Base-by-base conservation (phyloP, 2,797 vertebrate genomes). In the Caiman crocodilus region DNA sequence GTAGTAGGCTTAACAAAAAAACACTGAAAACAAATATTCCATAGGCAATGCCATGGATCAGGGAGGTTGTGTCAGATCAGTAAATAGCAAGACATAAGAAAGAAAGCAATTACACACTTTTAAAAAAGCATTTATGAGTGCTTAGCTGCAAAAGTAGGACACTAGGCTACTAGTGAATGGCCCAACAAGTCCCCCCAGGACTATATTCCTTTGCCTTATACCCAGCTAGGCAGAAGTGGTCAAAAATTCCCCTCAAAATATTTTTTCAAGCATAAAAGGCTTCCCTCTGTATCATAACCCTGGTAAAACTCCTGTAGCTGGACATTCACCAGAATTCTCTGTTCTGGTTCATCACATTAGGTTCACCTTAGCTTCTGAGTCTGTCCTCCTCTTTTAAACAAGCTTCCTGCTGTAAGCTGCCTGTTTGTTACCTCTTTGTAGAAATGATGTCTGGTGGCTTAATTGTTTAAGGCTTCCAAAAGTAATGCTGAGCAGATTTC, bases 101-200 rank as follows among this genome's bases (percentile, higher is more conserved):
- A 58, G n/a, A 90, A 92, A 82, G 59, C 30, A 81, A 35, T 85
- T 32, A 50, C 25, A n/a, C 88, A 78, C 85, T 95, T 84, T 88
- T 89, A 69, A 92, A 56, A 32, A 93, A 82, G 84, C 42, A 75
- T 80, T 30, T 76, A 64, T 86, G 79, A 76, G 88, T 92, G 73
- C 3, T 56, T 17, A 1, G 56, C 56, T 90, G 30, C 85, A 86
- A 6, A 63, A 30, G 79, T 80, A 89, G 65, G 91, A 93, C 28
- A 74, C 57, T 71, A 63, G 61, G 64, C 74, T 79, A n/a, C n/a
- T n/a, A n/a, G n/a, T n/a, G 69, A 90, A 50, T 86, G 65, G n/a
- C 81, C 88, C 76, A 92, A 83, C 89, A 95, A 64, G 85, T 78
- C 64, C 42, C 42, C 9, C 42, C 42, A 50, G 42, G 9, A 35